These are phyloP conservation scores for Craniophora ligustri DNA, from an alignment of 2,888 invertebrate genomes.

Conservation along the genomic window DNA sequence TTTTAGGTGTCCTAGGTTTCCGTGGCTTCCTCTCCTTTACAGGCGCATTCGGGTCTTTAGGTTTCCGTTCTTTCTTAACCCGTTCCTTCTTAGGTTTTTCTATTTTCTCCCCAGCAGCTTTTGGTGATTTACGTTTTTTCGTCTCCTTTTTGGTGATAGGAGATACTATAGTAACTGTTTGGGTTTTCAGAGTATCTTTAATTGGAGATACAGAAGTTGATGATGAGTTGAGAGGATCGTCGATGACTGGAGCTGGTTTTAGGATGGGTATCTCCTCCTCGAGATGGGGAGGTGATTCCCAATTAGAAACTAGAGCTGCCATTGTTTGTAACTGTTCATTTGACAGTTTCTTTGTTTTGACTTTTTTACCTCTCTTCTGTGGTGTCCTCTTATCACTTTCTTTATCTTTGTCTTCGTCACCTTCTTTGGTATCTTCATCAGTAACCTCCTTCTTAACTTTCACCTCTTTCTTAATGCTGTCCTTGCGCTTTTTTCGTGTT, in stretches of 20 bases:
- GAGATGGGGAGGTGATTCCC: conserved; percentile 77
- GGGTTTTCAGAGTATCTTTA: conserved; percentile 6
- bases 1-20: conserved; percentile 75
- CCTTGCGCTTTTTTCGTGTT: conserved; percentile 68
- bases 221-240: conserved; percentile 52
- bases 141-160: conserved; percentile 63
- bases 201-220: conserved; percentile 11
- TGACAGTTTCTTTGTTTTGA: conserved; percentile 75
- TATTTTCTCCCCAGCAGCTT: conserved; percentile 54
- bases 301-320: conserved; percentile 74
- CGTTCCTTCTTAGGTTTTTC: conserved; percentile 69
- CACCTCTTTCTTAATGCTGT: conserved; percentile 64
- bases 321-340: conserved; percentile 73
- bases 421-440: conserved; percentile 46
- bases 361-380: conserved; percentile 60
- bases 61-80: conserved; percentile 64
- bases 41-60: conserved; percentile 54
- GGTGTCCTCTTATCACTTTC: conserved; percentile 55
- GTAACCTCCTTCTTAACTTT: conserved; percentile 55
- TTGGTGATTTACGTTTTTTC: conserved; percentile 71
- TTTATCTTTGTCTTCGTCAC: conserved; percentile 43
- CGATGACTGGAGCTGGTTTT: conserved; percentile 21
- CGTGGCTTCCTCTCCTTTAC: conserved; percentile 73
- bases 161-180: not conserved
- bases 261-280: conserved; percentile 57